Base-by-base conservation (phyloP, 2,113 vertebrate species). In the Brachyhypopomus occidentalis region DNA sequence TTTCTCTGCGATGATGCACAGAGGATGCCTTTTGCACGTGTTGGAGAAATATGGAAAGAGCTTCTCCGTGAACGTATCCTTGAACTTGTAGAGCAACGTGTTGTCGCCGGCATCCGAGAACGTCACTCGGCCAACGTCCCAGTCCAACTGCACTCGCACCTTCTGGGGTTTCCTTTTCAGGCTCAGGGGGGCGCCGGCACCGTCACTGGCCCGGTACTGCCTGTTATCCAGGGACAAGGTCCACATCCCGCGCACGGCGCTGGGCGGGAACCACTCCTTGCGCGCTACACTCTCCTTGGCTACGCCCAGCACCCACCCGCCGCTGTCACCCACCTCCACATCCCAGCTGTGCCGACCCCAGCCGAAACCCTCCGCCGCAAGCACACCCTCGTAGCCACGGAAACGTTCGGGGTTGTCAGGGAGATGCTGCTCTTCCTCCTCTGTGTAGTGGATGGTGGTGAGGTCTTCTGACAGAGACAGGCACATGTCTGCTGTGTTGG, bases 81-180 rank as follows among this genome's bases (percentile, higher is more conserved):
- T 88, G 30, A 86, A 89, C 60, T 72, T 87, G 80, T 87, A 83
- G 5, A 91, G 84, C 48, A 90, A 45, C 0, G 81, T 75, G 79
- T 90, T 91, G 83, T 90, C 90, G 8, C 59, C n/a, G 66, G 82
- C 85, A 16, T 91, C 89, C 0, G 89, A 91, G 63, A 91, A 90
- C 16, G 74, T 88, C 4, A 91, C 84, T 56, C 86, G 77, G 1
- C 89, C 90, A 6, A 79, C 82, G 27, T 89, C 90, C 86, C 86
- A 91, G 81, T 91, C 90, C 75, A 91, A 75, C 81, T 91, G 90
- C 41, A 91, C 80, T 1, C 85, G 74, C 23, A 91, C 73, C 63
- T 69, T 82, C 66, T 79, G 85, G 12, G 88, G 89, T 63, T 82
- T 90, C 73, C 79, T 85, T 17, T 70, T 82, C 56, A 90, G 36